These are phyloP conservation scores for Tarsius wallacei DNA, from an alignment of 2,797 vertebrate species.

Conservation along the genomic window DNA sequence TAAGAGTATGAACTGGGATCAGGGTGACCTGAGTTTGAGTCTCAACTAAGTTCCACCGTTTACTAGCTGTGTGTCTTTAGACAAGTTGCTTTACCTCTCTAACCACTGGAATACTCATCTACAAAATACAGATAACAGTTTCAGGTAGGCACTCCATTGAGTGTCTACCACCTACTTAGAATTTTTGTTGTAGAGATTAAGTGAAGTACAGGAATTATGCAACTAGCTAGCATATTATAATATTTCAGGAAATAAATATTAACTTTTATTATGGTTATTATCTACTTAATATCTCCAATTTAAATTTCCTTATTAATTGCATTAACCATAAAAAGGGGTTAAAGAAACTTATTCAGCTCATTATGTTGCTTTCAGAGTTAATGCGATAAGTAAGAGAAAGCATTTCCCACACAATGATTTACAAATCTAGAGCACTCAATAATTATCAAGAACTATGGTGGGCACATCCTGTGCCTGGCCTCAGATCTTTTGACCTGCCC, in stretches of 20 bases:
- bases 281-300: not conserved
- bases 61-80: not conserved
- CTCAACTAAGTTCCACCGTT: not conserved
- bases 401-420: not conserved
- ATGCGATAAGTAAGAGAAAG: not conserved
- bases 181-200: not conserved
- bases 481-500: not conserved
- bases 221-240: not conserved
- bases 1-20: not conserved
- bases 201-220: not conserved
- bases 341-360: not conserved
- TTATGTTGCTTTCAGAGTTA: not conserved
- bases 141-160: not conserved
- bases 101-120: not conserved
- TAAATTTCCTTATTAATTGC: conserved; percentile 5
- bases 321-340: not conserved
- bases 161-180: not conserved
- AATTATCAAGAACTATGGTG: not conserved
- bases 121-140: not conserved
- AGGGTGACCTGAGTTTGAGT: not conserved
- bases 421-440: not conserved
- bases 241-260: conserved; percentile 16
- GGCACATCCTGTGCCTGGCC: not conserved
- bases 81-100: not conserved
- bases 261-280: not conserved